Evolutionary conservation across 1,140 invertebrate genomes (phyloP).

Genomic region (Ditylenchus dipsaci): DNA sequence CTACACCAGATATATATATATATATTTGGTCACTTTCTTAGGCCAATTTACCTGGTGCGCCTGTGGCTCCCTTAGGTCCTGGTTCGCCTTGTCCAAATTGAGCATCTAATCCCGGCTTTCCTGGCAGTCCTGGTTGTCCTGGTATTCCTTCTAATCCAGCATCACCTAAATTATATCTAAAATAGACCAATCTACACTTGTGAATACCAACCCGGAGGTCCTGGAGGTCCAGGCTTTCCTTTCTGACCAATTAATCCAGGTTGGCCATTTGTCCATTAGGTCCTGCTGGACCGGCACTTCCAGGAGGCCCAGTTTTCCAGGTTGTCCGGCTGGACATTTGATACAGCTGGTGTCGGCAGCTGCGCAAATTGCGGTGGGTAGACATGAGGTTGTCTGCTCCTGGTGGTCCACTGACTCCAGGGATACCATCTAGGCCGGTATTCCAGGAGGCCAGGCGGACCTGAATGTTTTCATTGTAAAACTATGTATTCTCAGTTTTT

Average conservation of each 20-base stretch:
- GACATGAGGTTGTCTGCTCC: constrained; percentile 16
- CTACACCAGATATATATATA: background rate
- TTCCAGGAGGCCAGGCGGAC: constrained; percentile 18
- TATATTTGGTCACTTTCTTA: too few relatives aligned
- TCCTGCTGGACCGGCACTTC: constrained; percentile 26
- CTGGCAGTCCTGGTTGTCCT: constrained; percentile 17
- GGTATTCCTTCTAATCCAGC: background rate
- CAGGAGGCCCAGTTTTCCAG: constrained; percentile 28
- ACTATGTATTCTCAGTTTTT: too few relatives aligned
- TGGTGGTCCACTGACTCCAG: constrained; percentile 22
- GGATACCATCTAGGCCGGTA: constrained; percentile 23
- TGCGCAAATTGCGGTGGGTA: background rate
- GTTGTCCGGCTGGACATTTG: constrained; percentile 26
- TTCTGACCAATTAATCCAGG: constrained; percentile 17
- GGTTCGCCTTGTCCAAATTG: constrained; percentile 15
- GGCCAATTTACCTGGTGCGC: too few relatives aligned
- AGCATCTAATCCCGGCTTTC: constrained; percentile 16
- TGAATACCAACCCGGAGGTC: constrained; percentile 9
- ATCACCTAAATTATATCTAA: background rate
- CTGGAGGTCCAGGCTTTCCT: constrained; percentile 19
- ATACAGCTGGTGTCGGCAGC: constrained; percentile 2
- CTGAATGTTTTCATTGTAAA: too few relatives aligned
- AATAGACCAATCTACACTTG: background rate
- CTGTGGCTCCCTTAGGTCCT: background rate
- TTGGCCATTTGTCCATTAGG: constrained; percentile 4